Conservation (phyloP, 2,888 invertebrate species). For the Acleris literana region DNA sequence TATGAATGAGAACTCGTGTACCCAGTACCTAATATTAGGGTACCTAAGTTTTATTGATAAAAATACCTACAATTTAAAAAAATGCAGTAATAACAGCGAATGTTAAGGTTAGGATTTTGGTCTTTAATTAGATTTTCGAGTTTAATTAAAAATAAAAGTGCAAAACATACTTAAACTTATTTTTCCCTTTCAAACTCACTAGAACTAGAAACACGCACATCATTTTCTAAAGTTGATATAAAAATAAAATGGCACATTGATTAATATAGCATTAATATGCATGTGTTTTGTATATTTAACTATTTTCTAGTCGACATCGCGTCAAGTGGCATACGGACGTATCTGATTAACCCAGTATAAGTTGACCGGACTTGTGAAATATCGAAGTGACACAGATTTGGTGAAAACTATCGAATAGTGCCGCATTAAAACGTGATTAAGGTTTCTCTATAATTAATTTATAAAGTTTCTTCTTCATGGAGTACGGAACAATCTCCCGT, state of each 20-base stretch:
- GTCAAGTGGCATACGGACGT: conserved; percentile 21
- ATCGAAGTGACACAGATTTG: conserved; percentile 30
- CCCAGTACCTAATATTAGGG: too few relatives aligned
- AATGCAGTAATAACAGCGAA: too few relatives aligned
- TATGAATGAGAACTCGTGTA: too few relatives aligned
- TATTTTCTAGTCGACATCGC: conserved; percentile 24
- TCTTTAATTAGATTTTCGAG: too few relatives aligned
- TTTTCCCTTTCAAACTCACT: too few relatives aligned
- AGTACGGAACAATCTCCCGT: too few relatives aligned
- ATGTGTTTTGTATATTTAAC: conserved; percentile 24
- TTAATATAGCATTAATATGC: conserved; percentile 19
- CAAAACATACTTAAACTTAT: too few relatives aligned
- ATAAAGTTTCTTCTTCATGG: conserved; percentile 12
- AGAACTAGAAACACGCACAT: too few relatives aligned
- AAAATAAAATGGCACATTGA: conserved; percentile 4
- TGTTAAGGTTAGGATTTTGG: too few relatives aligned
- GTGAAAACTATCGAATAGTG: conserved; percentile 28
- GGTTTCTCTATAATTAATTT: conserved; percentile 8
- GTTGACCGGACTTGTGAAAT: conserved; percentile 42
- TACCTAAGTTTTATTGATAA: too few relatives aligned
- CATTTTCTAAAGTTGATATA: conserved; percentile 5
- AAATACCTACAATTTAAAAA: too few relatives aligned
- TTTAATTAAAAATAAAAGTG: too few relatives aligned
- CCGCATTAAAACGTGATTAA: conserved; percentile 7
- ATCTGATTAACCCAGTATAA: conserved; percentile 39